Percentiles rank a stretch among this genome's conserved stretches.
Conservation (phyloP, 2,113 vertebrate species). For the Amphiprion ocellaris region DNA sequence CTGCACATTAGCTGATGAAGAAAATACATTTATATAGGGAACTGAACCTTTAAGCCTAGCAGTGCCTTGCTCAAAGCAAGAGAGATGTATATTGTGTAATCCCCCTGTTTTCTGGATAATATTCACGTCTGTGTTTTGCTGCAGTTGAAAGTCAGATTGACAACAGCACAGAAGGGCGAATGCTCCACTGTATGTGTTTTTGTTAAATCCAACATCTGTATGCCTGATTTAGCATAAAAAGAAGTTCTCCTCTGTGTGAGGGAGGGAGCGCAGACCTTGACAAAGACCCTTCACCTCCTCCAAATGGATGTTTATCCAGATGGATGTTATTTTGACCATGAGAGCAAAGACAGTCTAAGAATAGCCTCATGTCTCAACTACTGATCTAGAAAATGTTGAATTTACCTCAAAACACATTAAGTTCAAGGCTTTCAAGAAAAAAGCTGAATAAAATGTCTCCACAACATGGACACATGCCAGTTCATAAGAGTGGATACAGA, state of each 20-base stretch:
- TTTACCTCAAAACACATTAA: no score
- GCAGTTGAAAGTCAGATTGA: slow-evolving; percentile 1
- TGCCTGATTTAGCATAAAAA: slow-evolving; percentile 35
- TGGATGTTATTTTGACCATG: slow-evolving; percentile 58
- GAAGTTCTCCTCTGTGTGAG: slow-evolving; percentile 40
- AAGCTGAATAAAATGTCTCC: no score
- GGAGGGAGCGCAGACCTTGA: slow-evolving; percentile 44
- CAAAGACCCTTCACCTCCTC: slow-evolving; percentile 54
- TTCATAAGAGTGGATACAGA: no score
- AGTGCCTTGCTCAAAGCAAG: not conserved
- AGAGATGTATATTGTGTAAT: not conserved
- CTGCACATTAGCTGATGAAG: not conserved
- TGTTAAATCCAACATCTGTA: slow-evolving; percentile 60
- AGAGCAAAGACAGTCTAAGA: slow-evolving; percentile 25
- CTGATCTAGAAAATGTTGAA: no score
- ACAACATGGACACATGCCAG: no score
- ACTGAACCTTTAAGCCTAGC: not conserved
- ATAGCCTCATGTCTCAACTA: slow-evolving; percentile 15
- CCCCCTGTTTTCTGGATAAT: slow-evolving; percentile 21
- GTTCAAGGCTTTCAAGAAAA: no score
- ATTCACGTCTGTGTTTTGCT: slow-evolving; percentile 67
- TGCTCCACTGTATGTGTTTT: slow-evolving; percentile 46
- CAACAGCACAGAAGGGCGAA: slow-evolving; percentile 34
- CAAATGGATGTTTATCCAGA: slow-evolving; percentile 69
- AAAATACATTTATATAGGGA: not conserved